phyloP scores from a whole-genome alignment of 2,888 invertebrate species.

The Boloria selene region DNA sequence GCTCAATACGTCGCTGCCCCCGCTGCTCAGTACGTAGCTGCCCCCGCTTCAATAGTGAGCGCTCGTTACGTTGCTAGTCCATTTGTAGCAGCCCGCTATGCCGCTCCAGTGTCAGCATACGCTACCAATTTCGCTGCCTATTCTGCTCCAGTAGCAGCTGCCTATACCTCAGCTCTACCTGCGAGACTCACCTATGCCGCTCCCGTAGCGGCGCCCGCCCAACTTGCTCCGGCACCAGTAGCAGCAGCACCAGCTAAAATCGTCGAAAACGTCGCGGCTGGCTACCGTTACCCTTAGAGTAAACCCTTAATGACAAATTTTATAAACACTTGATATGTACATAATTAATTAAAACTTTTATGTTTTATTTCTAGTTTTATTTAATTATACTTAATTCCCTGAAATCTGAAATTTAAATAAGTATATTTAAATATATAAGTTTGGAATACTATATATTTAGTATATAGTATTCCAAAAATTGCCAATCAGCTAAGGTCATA shows the following conservation, averaged over 20 bases:
- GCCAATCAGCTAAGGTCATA: too few species aligned
- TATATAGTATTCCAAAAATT: too few species aligned
- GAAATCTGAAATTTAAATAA: neutral
- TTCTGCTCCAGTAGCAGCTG: slow-evolving; percentile 28
- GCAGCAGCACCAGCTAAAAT: slow-evolving; percentile 83
- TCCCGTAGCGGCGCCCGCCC: slow-evolving; percentile 29
- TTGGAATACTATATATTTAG: too few species aligned
- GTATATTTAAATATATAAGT: too few species aligned
- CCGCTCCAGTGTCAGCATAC: slow-evolving; percentile 27
- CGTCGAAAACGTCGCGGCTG: slow-evolving; percentile 75
- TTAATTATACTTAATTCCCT: neutral
- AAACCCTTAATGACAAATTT: slow-evolving; percentile 55
- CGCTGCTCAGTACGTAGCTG: slow-evolving; percentile 16
- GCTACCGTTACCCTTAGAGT: slow-evolving; percentile 69
- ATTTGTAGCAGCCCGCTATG: slow-evolving; percentile 21
- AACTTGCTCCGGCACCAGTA: slow-evolving; percentile 39
- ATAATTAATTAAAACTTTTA: slow-evolving; percentile 51
- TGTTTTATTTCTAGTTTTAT: slow-evolving; percentile 21
- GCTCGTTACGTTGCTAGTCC: slow-evolving; percentile 13
- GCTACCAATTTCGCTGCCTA: slow-evolving; percentile 11
- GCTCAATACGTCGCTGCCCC: slow-evolving; percentile 48
- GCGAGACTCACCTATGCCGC: slow-evolving; percentile 23
- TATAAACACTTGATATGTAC: slow-evolving; percentile 69
- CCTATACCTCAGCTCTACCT: slow-evolving; percentile 33
- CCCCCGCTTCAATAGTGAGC: slow-evolving; percentile 1